phyloP scores from a whole-genome alignment of 1,140 invertebrate species.

The Leptopilina clavipes region DNA sequence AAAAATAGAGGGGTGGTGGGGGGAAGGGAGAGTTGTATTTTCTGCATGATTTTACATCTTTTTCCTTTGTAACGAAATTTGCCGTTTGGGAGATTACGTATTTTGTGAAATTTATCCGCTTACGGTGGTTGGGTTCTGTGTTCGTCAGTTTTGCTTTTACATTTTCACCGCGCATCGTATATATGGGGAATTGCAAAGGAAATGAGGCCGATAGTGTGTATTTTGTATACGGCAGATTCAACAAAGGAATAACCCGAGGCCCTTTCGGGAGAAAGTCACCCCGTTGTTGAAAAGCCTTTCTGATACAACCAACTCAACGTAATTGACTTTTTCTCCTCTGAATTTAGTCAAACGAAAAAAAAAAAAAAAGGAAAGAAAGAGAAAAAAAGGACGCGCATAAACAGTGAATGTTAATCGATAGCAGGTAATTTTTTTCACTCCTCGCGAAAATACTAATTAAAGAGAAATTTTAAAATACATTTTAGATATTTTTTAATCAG shows the following conservation, averaged over 20 bases:
- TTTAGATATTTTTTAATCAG: background rate
- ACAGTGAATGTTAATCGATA: constrained; percentile 20
- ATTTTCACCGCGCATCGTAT: constrained; percentile 7
- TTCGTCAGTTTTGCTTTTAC: constrained; percentile 22
- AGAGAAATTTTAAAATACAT: background rate
- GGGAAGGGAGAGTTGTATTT: background rate
- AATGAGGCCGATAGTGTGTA: constrained; percentile 27
- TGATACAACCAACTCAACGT: constrained; percentile 25
- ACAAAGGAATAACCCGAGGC: constrained; percentile 27
- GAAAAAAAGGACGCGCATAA: background rate
- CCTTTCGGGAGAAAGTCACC: background rate
- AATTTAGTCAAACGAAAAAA: constrained; percentile 22
- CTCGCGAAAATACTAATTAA: background rate
- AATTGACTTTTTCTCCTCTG: constrained; percentile 33
- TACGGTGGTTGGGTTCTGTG: background rate
- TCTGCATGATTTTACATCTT: background rate
- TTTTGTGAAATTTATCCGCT: constrained; percentile 34
- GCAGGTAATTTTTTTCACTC: background rate
- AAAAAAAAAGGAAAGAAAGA: background rate
- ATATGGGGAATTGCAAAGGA: constrained; percentile 10
- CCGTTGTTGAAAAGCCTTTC: constrained; percentile 26
- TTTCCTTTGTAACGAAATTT: background rate
- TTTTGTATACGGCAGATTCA: constrained; percentile 33
- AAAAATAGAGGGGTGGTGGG: background rate
- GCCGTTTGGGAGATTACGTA: constrained; percentile 9